Conservation (phyloP, 2,888 invertebrate species). For the Tromatobia lineatoria region DNA sequence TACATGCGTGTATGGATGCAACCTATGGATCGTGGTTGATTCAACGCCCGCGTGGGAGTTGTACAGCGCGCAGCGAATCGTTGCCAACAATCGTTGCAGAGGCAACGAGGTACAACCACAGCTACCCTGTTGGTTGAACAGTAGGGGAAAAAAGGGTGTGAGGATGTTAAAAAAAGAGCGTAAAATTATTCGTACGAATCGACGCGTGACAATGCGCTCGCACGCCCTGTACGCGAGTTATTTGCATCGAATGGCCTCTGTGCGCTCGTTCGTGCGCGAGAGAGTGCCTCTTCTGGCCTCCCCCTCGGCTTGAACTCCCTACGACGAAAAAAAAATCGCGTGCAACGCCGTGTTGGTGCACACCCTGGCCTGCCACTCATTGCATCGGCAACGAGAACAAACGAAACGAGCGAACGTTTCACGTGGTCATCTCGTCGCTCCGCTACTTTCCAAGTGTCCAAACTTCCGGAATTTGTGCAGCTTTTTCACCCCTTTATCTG, state of each 20-base stretch:
- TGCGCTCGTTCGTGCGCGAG: constrained; percentile 63
- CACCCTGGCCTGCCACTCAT: constrained; percentile 16
- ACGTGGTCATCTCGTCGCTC: constrained; percentile 41
- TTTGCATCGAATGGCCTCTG: constrained; percentile 68
- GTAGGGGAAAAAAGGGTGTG: constrained; percentile 5
- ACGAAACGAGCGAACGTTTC: constrained; percentile 59
- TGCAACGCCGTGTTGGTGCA: constrained; percentile 4
- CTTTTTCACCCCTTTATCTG: constrained; percentile 12
- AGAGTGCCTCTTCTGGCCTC: constrained; percentile 45
- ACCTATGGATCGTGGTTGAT: constrained; percentile 62
- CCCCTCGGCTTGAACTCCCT: constrained; percentile 24
- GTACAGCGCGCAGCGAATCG: constrained; percentile 50
- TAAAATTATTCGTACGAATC: constrained; percentile 68
- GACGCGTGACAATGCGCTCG: constrained; percentile 64
- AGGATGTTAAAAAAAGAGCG: constrained; percentile 43
- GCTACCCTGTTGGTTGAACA: background rate
- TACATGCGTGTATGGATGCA: constrained; percentile 31
- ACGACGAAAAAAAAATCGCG: constrained; percentile 18
- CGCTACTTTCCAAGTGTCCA: constrained; percentile 57
- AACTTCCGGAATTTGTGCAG: constrained; percentile 57
- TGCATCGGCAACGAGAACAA: constrained; percentile 60
- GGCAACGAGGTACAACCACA: constrained; percentile 30
- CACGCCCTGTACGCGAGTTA: constrained; percentile 54
- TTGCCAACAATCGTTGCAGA: constrained; percentile 57
- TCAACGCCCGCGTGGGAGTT: constrained; percentile 64